phyloP scores from a whole-genome alignment of 92 coral and sea anemone genomes.

The Ricordea florida region DNA sequence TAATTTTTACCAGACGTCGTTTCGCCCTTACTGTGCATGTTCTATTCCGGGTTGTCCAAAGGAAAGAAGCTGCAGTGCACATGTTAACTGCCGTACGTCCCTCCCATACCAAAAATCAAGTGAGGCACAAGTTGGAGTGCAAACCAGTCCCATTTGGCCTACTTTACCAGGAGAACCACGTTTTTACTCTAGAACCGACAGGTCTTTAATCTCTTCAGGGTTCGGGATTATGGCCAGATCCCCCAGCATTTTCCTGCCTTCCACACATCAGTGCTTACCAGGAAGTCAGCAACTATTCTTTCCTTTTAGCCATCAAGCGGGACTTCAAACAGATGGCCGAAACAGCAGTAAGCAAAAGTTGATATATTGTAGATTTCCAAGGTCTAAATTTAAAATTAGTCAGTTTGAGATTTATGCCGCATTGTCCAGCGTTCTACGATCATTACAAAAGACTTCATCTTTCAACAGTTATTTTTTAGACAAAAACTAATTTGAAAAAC shows the following conservation, averaged over 20 bases:
- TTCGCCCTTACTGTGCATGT: slow-evolving; percentile 18
- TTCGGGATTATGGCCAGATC: slow-evolving; percentile 20
- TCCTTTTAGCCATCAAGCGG: slow-evolving; percentile 16
- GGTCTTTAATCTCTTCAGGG: slow-evolving; percentile 2
- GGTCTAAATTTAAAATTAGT: too few species aligned
- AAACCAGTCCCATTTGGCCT: slow-evolving; percentile 18
- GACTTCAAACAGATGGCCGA: too few species aligned
- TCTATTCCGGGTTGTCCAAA: neutral
- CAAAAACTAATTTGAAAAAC: neutral
- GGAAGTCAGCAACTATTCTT: slow-evolving; percentile 24
- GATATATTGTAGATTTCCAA: too few species aligned
- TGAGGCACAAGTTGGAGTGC: slow-evolving; percentile 17
- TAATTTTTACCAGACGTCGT: slow-evolving; percentile 10
- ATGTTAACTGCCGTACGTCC: neutral
- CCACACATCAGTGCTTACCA: neutral
- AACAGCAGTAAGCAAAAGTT: too few species aligned
- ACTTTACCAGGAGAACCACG: slow-evolving; percentile 8
- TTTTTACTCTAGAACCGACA: slow-evolving; percentile 13
- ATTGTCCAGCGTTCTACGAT: too few species aligned
- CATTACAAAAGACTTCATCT: too few species aligned
- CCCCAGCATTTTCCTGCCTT: slow-evolving; percentile 4
- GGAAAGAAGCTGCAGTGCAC: slow-evolving; percentile 3
- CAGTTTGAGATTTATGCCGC: neutral
- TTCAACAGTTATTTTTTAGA: too few species aligned
- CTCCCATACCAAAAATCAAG: slow-evolving; percentile 16